phyloP scores from a whole-genome alignment of 2,797 vertebrate species.

The Eptatretus atami region DNA sequence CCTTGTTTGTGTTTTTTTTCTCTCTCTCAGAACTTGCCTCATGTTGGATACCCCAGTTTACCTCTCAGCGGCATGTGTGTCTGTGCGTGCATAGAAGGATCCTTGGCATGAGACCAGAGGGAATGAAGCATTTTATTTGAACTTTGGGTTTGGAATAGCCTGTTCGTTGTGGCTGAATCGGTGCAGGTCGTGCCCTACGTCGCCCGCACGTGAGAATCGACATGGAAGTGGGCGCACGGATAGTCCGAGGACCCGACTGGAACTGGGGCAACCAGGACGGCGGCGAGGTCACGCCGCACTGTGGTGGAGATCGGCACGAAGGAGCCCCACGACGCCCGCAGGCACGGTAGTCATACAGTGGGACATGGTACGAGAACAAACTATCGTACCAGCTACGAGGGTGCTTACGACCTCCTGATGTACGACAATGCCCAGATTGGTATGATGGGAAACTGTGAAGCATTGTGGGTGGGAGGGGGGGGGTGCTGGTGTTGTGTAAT shows the following conservation, averaged over 20 bases:
- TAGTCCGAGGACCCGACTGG: constrained; percentile 78
- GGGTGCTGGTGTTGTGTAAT: too few species aligned
- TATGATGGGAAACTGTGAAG: constrained; percentile 13
- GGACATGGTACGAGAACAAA: constrained; percentile 84
- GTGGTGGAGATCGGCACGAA: constrained; percentile 75
- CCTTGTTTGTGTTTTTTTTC: too few species aligned
- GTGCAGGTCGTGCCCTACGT: background rate
- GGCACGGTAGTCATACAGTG: constrained; percentile 93
- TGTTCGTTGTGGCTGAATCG: background rate
- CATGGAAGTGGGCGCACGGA: constrained; percentile 95
- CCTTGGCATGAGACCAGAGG: too few species aligned
- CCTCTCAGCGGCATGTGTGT: too few species aligned
- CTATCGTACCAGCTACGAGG: constrained; percentile 84
- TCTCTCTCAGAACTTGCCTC: too few species aligned
- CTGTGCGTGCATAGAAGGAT: too few species aligned
- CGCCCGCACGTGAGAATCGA: background rate
- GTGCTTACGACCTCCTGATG: constrained; percentile 58
- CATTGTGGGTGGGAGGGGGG: too few species aligned
- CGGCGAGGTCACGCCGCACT: constrained; percentile 50
- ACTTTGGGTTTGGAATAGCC: too few species aligned
- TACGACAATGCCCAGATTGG: constrained; percentile 92
- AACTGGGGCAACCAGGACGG: constrained; percentile 87
- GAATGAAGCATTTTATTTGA: too few species aligned
- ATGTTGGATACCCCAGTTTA: too few species aligned
- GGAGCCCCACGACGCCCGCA: constrained; percentile 73